Evolutionary conservation across 2,888 invertebrate genomes (phyloP).

Genomic region (Lithodes maja): DNA sequence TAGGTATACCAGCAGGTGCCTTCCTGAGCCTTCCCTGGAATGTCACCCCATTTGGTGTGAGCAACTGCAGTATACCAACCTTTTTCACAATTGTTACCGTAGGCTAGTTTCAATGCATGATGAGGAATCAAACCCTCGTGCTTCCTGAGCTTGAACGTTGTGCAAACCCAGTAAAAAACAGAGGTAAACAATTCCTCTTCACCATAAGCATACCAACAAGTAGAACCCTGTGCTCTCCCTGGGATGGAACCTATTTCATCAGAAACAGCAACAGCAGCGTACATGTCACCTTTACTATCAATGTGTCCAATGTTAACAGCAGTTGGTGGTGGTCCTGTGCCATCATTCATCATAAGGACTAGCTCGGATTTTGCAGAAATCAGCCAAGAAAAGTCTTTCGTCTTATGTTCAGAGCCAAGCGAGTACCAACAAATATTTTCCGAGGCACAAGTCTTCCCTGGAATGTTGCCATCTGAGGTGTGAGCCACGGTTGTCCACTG

Average conservation of each 20-base stretch:
- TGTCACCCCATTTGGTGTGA: not conserved
- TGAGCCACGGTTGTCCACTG: not conserved
- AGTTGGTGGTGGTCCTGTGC: not conserved
- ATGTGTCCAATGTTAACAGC: not conserved
- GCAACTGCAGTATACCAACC: not conserved
- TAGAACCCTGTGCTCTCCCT: not conserved
- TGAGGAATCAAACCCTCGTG: not conserved
- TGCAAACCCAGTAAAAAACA: not conserved
- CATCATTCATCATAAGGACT: not conserved
- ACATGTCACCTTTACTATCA: not conserved
- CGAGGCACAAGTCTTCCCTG: not conserved
- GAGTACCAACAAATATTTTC: not conserved
- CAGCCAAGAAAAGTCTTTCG: not conserved
- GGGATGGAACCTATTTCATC: not conserved
- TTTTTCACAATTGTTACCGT: not conserved
- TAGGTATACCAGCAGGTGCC: not conserved
- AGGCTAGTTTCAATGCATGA: not conserved
- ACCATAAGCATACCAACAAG: not conserved
- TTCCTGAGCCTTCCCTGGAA: not conserved
- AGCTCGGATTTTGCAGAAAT: not conserved
- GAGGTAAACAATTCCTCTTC: not conserved
- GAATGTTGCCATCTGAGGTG: not conserved
- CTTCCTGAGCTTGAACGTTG: not conserved
- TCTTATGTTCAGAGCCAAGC: not conserved
- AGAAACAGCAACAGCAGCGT: not conserved